Conservation (phyloP, 1,140 invertebrate species). For the Macrobrachium rosenbergii region DNA sequence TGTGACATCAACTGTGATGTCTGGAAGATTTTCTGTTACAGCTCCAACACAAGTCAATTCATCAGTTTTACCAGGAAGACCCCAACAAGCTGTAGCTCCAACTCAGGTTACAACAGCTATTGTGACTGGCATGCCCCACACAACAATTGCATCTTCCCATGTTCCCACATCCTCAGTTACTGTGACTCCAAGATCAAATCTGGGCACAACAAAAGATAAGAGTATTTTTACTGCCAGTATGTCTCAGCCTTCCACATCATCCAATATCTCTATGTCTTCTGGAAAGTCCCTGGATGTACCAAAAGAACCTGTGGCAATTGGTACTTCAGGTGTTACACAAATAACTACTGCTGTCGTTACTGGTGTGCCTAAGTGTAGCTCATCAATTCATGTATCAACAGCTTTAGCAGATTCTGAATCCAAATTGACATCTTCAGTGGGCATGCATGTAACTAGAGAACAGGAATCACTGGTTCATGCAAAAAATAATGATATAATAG, state of each 20-base stretch:
- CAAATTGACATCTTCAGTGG: too few relatives aligned
- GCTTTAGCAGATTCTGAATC: background rate
- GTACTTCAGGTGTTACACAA: conserved; percentile 2
- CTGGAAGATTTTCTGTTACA: background rate
- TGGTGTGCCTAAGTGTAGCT: conserved; percentile 16
- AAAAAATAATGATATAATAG: too few relatives aligned
- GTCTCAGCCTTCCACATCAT: too few relatives aligned
- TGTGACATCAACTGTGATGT: conserved; percentile 17
- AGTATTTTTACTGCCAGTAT: too few relatives aligned
- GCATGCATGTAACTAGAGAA: too few relatives aligned
- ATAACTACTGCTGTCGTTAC: conserved; percentile 19
- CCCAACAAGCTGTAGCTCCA: conserved; percentile 21
- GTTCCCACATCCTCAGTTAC: conserved; percentile 34
- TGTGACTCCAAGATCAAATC: conserved; percentile 17
- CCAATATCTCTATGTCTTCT: too few relatives aligned
- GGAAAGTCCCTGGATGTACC: too few relatives aligned
- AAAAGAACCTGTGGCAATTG: too few relatives aligned
- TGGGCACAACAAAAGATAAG: background rate
- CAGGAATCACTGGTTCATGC: too few relatives aligned
- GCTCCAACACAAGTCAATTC: conserved; percentile 19
- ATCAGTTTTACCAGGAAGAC: conserved; percentile 4
- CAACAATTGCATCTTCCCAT: conserved; percentile 8
- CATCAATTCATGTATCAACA: conserved; percentile 6
- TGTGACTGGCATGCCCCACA: conserved; percentile 38
- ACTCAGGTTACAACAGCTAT: conserved; percentile 38